Evolutionary conservation across 2,113 vertebrate species (phyloP), one percentile per base, ranked within the genome.

Genomic region (Sander lucioperca): DNA sequence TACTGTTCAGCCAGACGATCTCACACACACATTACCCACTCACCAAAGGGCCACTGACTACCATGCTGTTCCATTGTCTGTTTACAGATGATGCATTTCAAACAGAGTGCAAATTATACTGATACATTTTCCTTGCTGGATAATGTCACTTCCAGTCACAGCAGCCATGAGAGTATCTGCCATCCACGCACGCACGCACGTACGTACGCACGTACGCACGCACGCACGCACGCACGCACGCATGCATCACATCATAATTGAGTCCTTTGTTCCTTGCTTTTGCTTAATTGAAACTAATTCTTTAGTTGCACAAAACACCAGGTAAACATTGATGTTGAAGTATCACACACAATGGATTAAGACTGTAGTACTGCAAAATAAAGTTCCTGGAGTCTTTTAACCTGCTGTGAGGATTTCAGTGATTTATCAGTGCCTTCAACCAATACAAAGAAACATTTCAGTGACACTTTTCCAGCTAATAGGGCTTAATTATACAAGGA

Each of bases 41-140:
- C 58, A 43, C 54, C 64, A 45, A 56, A 62, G 63, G 62, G 57
- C 54, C 67, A 36, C 23, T 3, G 21, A 54, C 83, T 66, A 62
- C 62, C 82, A 45, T 5, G 14, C 66, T 74, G 77, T 85, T 84
- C 79, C 80, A 48, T 12, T n/a, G 72, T 81, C 74, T 57, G 77
- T 71, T 80, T 45, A 43, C 47, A 62, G 61, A 78, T 90, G 79
- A 91, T 76, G 50, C 75, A 89, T 90, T 91, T 91, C 79, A 91
- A 91, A 91, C 87, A 90, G 10, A 62, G 65, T 80, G 79, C 75
- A 83, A 82, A 59, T 85, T 80, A 86, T 81, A 91, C 87, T 83
- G 84, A 92, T 79, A 88, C 77, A 85, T 78, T 92, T 86, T 86
- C 89, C 86, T 65, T 56, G 54, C 84, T 92, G 90, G 80, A 83